A percentile compares a stretch with the other conserved stretches of the same genome.
These are phyloP conservation scores for Salvator merianae DNA, from an alignment of 2,113 vertebrate genomes.

Conservation along the genomic window DNA sequence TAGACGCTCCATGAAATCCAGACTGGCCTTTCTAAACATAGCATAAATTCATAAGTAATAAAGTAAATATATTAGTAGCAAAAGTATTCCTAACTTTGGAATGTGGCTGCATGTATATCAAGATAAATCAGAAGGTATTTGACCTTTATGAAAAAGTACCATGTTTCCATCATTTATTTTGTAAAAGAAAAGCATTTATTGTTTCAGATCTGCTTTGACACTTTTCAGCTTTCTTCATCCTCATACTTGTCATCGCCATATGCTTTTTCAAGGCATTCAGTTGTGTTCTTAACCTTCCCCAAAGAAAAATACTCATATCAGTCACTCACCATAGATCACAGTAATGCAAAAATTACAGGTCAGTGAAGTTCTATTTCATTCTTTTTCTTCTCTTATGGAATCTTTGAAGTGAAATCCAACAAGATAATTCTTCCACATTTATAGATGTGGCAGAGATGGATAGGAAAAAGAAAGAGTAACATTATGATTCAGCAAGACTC, in stretches of 20 bases:
- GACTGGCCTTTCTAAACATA: background rate
- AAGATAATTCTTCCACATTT: slow-evolving; percentile 18
- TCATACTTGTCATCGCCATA: slow-evolving; percentile 55
- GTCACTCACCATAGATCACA: slow-evolving; percentile 43
- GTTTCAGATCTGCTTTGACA: slow-evolving; percentile 61
- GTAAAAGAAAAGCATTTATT: slow-evolving; percentile 54
- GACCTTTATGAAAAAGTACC: slow-evolving; percentile 40
- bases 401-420: slow-evolving; percentile 52
- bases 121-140: background rate
- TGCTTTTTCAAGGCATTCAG: slow-evolving; percentile 55
- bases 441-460: background rate
- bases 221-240: slow-evolving; percentile 54
- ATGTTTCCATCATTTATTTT: slow-evolving; percentile 48
- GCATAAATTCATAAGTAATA: background rate
- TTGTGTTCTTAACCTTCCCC: slow-evolving; percentile 46
- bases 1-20: background rate
- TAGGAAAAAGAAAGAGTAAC: background rate
- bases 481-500: background rate
- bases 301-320: slow-evolving; percentile 43
- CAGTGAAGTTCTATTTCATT: slow-evolving; percentile 53
- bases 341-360: slow-evolving; percentile 43
- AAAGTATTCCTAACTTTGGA: background rate
- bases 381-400: slow-evolving; percentile 50
- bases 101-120: background rate
- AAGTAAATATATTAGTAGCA: background rate